These are phyloP conservation scores for Agrotis puta DNA, from an alignment of 2,888 invertebrate genomes.

Conservation along the genomic window DNA sequence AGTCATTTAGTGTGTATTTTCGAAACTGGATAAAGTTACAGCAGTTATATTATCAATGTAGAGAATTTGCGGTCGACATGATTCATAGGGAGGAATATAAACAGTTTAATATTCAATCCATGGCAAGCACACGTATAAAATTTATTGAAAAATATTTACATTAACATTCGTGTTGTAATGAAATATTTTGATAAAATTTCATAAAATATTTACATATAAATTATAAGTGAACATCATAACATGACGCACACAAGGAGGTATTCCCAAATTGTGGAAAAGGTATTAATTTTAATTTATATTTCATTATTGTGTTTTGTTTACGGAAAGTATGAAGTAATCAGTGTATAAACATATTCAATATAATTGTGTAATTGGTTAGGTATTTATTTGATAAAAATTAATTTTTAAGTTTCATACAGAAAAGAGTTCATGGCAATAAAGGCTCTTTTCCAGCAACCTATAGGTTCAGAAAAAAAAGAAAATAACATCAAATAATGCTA, in stretches of 20 bases:
- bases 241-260: conserved; percentile 80
- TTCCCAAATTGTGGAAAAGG: conserved; percentile 79
- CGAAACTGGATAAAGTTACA: conserved; percentile 20
- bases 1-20: conserved; percentile 8
- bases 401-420: no score
- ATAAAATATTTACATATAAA: conserved; percentile 18
- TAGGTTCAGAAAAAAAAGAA: no score
- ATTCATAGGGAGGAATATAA: conserved; percentile 69
- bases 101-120: conserved; percentile 63
- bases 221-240: conserved; percentile 38
- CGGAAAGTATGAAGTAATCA: neutral
- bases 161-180: conserved; percentile 12
- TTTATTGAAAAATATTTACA: conserved; percentile 35
- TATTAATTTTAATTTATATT: conserved; percentile 53
- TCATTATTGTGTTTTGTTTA: neutral
- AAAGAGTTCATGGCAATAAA: no score
- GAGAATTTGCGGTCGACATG: conserved; percentile 66
- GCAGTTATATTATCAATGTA: conserved; percentile 43
- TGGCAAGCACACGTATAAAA: conserved; percentile 52
- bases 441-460: no score
- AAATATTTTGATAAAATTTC: conserved; percentile 30
- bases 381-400: neutral
- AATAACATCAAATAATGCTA: neutral
- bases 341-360: neutral
- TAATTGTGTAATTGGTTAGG: neutral